Conservation (phyloP, 2,113 vertebrate species). For the Corythaixoides concolor region DNA sequence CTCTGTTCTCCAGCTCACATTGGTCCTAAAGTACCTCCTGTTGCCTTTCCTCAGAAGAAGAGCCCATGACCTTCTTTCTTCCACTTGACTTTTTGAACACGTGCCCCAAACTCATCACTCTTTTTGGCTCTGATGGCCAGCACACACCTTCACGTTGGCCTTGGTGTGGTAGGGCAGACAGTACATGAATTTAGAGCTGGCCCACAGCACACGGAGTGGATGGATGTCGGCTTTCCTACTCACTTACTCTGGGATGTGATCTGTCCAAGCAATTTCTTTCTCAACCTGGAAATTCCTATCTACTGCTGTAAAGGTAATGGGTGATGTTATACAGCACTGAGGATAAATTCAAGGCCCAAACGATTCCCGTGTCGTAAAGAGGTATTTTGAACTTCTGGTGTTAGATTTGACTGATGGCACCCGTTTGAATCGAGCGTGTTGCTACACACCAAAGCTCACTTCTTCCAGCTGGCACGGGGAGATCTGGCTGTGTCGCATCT, state of each 20-base stretch:
- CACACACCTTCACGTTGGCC: background rate
- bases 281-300: conserved; percentile 31
- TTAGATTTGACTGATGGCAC: background rate
- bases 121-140: background rate
- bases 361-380: background rate
- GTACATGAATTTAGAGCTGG: background rate
- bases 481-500: background rate
- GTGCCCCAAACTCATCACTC: background rate
- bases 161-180: background rate
- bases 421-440: background rate
- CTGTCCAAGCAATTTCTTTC: background rate
- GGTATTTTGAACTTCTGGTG: background rate
- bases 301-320: background rate
- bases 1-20: background rate
- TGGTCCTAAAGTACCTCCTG: accelerated
- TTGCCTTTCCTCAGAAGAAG: background rate
- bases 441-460: conserved; percentile 29
- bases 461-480: conserved; percentile 47
- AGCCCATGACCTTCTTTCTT: background rate
- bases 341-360: conserved; percentile 6
- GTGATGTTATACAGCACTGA: background rate
- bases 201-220: background rate
- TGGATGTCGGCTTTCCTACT: background rate
- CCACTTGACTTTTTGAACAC: background rate
- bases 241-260: background rate